These are phyloP conservation scores for Redunca redunca DNA, from an alignment of 2,113 vertebrate species.

Conservation along the genomic window DNA sequence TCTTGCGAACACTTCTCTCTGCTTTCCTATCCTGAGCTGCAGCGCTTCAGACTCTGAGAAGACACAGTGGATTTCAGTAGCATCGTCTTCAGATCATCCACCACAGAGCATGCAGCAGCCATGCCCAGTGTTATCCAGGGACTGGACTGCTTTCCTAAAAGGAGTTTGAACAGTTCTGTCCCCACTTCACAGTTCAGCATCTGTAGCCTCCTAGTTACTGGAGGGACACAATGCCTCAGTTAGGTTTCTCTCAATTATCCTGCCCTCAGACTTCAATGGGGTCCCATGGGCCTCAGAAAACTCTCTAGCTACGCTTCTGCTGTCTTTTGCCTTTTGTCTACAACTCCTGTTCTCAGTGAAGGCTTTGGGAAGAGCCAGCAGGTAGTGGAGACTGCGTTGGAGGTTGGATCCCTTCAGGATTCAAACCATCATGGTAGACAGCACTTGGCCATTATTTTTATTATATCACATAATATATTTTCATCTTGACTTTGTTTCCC, in stretches of 20 bases:
- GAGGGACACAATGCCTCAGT: neutral
- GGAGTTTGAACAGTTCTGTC: neutral
- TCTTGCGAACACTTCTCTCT: neutral
- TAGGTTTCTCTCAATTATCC: neutral
- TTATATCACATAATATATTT: neutral
- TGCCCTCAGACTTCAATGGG: rapidly evolving
- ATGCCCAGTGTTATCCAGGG: neutral
- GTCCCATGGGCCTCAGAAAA: neutral
- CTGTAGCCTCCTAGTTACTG: neutral
- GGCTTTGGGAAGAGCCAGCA: neutral
- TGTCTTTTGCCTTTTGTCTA: neutral
- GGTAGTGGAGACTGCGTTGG: neutral
- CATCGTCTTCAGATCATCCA: neutral
- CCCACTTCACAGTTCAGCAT: neutral
- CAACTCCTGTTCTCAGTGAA: neutral
- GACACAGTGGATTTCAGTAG: too few species aligned
- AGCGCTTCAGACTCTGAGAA: neutral
- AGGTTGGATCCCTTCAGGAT: neutral
- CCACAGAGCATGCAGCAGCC: neutral
- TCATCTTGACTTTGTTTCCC: neutral
- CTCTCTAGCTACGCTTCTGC: neutral
- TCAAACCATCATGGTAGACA: neutral
- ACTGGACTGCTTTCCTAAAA: neutral
- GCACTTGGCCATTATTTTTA: neutral
- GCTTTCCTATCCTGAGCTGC: neutral